Evolutionary conservation across 2,888 invertebrate species (phyloP).

Genomic region (Bombyx huttoni): DNA sequence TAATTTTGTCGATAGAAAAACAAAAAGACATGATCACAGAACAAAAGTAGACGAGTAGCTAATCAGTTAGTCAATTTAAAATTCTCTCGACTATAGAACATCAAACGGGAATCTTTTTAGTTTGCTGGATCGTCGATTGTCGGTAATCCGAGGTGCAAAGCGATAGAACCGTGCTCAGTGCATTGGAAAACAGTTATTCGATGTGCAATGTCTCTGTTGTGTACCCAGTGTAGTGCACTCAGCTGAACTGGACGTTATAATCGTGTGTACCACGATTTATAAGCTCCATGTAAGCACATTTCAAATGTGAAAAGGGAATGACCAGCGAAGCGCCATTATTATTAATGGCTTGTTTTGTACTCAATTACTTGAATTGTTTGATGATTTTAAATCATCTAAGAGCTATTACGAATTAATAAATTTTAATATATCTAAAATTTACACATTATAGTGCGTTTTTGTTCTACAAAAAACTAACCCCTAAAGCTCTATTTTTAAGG

Average conservation of each 20-base stretch:
- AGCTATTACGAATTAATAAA: too few relatives aligned
- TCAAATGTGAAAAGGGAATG: not conserved
- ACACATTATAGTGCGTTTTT: too few relatives aligned
- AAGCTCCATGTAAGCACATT: constrained; percentile 6
- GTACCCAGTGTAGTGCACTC: constrained; percentile 23
- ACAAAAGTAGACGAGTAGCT: constrained; percentile 5
- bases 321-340: not conserved
- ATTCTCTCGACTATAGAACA: constrained; percentile 31
- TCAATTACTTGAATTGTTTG: not conserved
- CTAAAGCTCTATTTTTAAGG: constrained; percentile 9
- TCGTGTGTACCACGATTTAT: constrained; percentile 10
- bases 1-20: too few relatives aligned
- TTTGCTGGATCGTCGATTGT: constrained; percentile 23
- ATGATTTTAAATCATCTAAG: not conserved
- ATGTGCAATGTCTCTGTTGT: constrained; percentile 30
- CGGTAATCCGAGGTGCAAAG: constrained; percentile 47
- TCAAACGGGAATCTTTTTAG: constrained; percentile 29
- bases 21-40: constrained; percentile 8
- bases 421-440: too few relatives aligned
- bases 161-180: constrained; percentile 35
- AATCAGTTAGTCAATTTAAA: constrained; percentile 11
- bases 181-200: constrained; percentile 51
- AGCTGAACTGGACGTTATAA: constrained; percentile 13
- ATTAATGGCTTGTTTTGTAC: not conserved
- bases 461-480: too few relatives aligned